phyloP scores from a whole-genome alignment of 2,797 vertebrate species.

The Sebastiscus tertius region DNA sequence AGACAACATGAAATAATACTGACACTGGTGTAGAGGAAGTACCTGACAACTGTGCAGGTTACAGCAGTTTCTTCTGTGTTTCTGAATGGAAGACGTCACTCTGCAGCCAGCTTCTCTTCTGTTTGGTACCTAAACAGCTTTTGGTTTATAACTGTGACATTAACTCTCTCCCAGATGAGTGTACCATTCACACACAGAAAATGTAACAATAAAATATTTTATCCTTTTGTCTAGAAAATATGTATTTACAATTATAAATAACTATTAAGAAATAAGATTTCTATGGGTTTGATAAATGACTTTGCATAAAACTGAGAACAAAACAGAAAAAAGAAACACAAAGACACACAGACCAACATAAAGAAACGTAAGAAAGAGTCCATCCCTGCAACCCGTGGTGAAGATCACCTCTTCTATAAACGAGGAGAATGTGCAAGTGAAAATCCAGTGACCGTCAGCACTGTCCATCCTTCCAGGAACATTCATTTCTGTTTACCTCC shows the following conservation, averaged over 20 bases:
- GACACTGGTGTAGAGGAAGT: constrained; percentile 39
- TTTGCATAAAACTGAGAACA: constrained; percentile 59
- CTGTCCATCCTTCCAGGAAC: constrained; percentile 16
- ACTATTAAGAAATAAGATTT: constrained; percentile 56
- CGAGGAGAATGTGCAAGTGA: constrained; percentile 61
- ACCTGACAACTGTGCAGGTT: constrained; percentile 3
- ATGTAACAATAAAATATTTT: constrained; percentile 57
- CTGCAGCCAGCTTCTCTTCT: constrained; percentile 16
- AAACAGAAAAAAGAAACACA: constrained; percentile 22
- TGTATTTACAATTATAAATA: constrained; percentile 82
- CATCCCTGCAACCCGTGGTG: constrained; percentile 45
- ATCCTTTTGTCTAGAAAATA: constrained; percentile 66
- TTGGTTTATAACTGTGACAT: not conserved
- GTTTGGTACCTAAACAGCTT: constrained; percentile 6
- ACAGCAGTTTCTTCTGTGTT: constrained; percentile 19
- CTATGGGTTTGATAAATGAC: constrained; percentile 61
- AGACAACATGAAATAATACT: constrained; percentile 62
- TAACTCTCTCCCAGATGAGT: constrained; percentile 11
- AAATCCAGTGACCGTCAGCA: constrained; percentile 40
- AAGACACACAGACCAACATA: constrained; percentile 32
- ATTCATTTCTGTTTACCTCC: not conserved
- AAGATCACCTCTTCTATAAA: constrained; percentile 40
- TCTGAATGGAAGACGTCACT: constrained; percentile 30
- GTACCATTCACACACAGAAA: constrained; percentile 13
- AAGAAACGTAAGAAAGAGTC: constrained; percentile 54